Base-by-base conservation (phyloP, 2,888 invertebrate genomes). In the Amphiduros pacificus region DNA sequence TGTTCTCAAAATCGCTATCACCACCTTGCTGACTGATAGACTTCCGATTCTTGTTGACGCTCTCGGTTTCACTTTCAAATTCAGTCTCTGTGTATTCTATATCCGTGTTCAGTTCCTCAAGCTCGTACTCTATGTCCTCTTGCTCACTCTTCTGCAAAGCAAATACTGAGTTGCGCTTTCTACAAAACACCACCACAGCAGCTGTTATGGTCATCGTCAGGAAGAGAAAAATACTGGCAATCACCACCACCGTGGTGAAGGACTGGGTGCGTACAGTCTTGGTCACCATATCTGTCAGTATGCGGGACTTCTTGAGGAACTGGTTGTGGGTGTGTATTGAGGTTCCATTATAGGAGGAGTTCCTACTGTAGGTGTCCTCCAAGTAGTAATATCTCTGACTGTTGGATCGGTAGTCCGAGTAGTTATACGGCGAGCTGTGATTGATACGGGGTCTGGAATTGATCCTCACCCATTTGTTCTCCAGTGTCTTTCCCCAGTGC, bases 111-210 rank as follows among this genome's bases (percentile, higher is more conserved):
- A 73, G 62, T 27, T 77, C 75, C 44, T 77, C 75, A 66, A 80
- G 65, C 67, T 79, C 79, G 55, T 74, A 74, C 24, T 75, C 74
- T 0, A 66, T 67, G 55, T 74, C 72, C 44, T 76, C 75, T 60
- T 74, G 72, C 52, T 78, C 77, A 57, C 71, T 71, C 64, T 74
- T 77, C 63, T 74, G 77, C 48, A 74, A 64, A 32, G 70, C 74
- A 62, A 78, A 79, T 26, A 79, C 78, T 0, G 76, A 67, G 71
- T 80, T 79, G 57, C 76, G 76, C 63, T 80, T 80, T 60, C 73
- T 69, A 61, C 79, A 80, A 69, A 79, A 78, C 22, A 78, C 71
- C 20, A 80, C 61, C 6, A 79, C 65, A 2, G 75, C 72, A 0
- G 71, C 72, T 0, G 78, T 75, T 14, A 77, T 65, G 0, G 74